phyloP scores from a whole-genome alignment of 2,113 vertebrate species.

The Stercorarius parasiticus region DNA sequence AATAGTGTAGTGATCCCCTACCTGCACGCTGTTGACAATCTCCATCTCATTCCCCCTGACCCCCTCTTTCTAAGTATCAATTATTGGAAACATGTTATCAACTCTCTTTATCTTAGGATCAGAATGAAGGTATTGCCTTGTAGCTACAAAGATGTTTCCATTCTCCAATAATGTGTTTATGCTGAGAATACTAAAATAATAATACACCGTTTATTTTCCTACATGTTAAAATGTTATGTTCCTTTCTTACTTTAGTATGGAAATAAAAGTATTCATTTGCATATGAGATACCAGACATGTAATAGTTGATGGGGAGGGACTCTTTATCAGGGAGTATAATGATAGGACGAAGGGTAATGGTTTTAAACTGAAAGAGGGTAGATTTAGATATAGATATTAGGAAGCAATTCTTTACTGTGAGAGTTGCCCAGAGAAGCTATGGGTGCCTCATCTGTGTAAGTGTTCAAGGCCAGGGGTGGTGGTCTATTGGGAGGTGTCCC shows the following conservation, averaged over 20 bases:
- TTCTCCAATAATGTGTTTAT: neutral
- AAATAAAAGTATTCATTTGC: neutral
- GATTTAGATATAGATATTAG: neutral
- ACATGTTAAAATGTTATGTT: neutral
- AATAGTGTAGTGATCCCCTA: neutral
- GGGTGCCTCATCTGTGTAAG: neutral
- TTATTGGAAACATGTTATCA: neutral
- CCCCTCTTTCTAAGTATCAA: neutral
- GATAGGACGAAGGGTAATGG: neutral
- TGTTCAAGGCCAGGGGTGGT: neutral
- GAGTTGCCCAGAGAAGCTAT: neutral
- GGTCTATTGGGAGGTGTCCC: neutral
- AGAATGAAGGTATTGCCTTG: neutral
- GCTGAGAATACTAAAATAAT: neutral
- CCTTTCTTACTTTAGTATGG: neutral
- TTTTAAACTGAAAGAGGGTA: neutral
- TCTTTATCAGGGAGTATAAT: too few relatives aligned
- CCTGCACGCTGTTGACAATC: neutral
- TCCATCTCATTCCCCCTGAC: neutral
- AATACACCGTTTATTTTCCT: neutral
- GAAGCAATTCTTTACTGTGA: neutral
- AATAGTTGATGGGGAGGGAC: neutral
- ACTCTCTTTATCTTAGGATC: neutral
- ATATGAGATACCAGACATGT: neutral
- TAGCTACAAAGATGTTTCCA: accelerated